Evolutionary conservation across 2,888 invertebrate genomes (phyloP), one percentile per base, ranked within the genome.

Genomic region (Hermodice carunculata): DNA sequence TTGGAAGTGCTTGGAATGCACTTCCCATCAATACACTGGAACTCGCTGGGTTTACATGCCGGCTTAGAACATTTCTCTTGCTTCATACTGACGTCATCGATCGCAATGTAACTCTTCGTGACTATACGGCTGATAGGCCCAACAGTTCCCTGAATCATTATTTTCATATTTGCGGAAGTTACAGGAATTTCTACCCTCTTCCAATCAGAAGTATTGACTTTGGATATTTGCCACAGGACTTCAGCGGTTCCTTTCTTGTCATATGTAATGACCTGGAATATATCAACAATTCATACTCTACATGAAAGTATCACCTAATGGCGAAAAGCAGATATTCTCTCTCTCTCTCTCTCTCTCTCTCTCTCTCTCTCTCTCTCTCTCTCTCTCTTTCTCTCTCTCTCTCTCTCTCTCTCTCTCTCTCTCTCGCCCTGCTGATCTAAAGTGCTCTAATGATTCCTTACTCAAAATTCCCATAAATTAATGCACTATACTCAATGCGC

Each of bases 351-450:
- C 19, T 19, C 53, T 52, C 40, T n/a, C 37, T 34, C 40, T 28
- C 53, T 34, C 37, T 19, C 37, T 61, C 34, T 57, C 63, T 48
- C 42, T 48, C 51, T 42, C 34, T 65, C 63, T 54, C 28, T 65
- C 65, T 64, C 56, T 65, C 65, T 65, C 61, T 57, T 56, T 65
- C 62, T 65, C 63, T 65, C 65, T 65, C 63, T 64, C 56, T 65
- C 65, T 65, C 63, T 65, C 65, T 65, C 54, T 65, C 52, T 61
- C 46, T 29, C 32, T 32, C 24, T 29, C 28, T 14, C 24, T 60
- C 29, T 34, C 57, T 43, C 61, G 26, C 53, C 26, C 42, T 24
- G 31, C 31, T 61, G 6, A 34, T n/a, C n/a, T n/a, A n/a, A n/a
- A n/a, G n/a, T n/a, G n/a, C n/a, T n/a, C n/a, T n/a, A n/a, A n/a